Conservation (phyloP, 23 tunicate species). For the Diplosoma virens region DNA sequence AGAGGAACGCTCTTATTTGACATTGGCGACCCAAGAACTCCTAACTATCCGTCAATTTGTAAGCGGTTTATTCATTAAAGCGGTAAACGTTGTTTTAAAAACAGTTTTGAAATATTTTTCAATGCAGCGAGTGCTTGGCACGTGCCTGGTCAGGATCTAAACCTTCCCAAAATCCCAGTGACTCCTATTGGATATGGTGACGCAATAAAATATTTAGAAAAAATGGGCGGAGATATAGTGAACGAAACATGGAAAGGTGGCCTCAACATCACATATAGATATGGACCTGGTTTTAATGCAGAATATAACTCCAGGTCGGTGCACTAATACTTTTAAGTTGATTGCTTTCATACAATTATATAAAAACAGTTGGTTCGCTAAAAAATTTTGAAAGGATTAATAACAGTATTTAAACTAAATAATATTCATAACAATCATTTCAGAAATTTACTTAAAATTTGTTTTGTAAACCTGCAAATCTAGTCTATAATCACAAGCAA, state of each 20-base stretch:
- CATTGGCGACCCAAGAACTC: slow-evolving; percentile 63
- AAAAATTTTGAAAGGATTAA: no score
- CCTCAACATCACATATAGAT: slow-evolving; percentile 68
- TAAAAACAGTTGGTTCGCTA: no score
- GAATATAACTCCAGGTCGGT: neutral
- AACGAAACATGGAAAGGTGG: slow-evolving; percentile 53
- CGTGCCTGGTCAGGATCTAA: slow-evolving; percentile 24
- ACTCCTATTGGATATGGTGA: slow-evolving; percentile 73
- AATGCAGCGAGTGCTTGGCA: slow-evolving; percentile 48
- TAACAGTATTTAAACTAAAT: no score
- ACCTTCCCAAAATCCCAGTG: slow-evolving; percentile 69
- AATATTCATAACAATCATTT: no score
- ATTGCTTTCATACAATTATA: no score
- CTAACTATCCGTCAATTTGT: slow-evolving; percentile 72
- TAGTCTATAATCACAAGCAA: no score
- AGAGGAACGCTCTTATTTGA: slow-evolving; percentile 45
- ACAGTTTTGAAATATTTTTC: neutral
- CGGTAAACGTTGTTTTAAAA: neutral
- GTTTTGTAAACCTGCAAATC: no score
- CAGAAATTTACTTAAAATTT: no score
- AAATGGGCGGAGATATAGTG: slow-evolving; percentile 44
- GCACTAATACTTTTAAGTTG: no score
- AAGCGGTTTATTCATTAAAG: neutral
- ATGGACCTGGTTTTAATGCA: slow-evolving; percentile 64
- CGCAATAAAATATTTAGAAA: slow-evolving; percentile 42